Conservation (phyloP, 2,113 vertebrate genomes). For the Zapornia atra region DNA sequence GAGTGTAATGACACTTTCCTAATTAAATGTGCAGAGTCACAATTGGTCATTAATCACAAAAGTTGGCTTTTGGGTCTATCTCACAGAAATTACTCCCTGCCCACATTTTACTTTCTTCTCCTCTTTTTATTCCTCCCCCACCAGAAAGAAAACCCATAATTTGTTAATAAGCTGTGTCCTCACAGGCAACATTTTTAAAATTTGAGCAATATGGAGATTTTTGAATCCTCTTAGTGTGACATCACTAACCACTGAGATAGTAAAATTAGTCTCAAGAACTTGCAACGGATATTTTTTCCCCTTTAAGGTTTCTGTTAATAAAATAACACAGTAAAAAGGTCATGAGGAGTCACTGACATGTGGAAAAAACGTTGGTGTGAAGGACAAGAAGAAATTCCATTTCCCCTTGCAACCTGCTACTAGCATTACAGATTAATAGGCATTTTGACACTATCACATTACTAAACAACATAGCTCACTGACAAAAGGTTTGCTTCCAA, state of each 20-base stretch:
- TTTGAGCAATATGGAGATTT: not conserved
- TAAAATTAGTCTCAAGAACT: not conserved
- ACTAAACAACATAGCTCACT: not conserved
- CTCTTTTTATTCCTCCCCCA: not conserved
- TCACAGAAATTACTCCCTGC: conserved; percentile 15
- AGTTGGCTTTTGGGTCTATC: conserved; percentile 61
- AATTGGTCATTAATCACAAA: conserved; percentile 76
- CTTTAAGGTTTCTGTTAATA: not conserved
- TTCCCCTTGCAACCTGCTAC: not conserved
- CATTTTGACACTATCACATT: not conserved
- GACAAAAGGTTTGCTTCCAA: not conserved
- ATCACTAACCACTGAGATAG: not conserved
- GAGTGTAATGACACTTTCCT: conserved; percentile 82
- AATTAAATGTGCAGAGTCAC: conserved; percentile 80
- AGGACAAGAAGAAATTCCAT: not conserved
- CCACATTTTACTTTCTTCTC: not conserved
- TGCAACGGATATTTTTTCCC: not conserved
- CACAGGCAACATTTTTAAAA: not conserved
- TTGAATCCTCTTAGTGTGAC: not conserved
- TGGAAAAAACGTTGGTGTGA: not conserved
- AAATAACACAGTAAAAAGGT: not conserved
- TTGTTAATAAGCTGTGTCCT: not conserved
- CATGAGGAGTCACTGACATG: not conserved
- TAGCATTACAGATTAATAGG: not conserved
- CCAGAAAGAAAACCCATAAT: not conserved